Evolutionary conservation across 1,140 invertebrate genomes (phyloP).

Genomic region (Gerris buenoi): DNA sequence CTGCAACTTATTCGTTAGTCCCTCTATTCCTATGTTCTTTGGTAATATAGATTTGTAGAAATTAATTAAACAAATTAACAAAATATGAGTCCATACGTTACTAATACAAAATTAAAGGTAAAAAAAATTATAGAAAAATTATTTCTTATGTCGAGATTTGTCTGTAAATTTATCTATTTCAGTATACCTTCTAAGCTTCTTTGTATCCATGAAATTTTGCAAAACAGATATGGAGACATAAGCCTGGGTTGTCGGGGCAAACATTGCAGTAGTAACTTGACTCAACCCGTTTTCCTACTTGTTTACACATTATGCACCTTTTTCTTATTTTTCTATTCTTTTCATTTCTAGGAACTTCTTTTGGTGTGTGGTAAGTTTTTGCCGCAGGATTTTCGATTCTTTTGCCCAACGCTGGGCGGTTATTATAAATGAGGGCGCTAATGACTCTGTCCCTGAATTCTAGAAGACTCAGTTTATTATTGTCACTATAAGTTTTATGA

Average conservation of each 20-base stretch:
- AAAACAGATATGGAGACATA: not conserved
- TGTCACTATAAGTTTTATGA: not conserved
- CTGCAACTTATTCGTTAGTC: too few species aligned
- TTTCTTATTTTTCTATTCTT: not conserved
- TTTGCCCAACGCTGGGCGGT: not conserved
- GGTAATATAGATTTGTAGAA: too few species aligned
- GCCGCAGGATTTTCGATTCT: not conserved
- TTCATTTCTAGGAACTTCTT: not conserved
- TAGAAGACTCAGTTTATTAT: not conserved
- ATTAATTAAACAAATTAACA: too few species aligned
- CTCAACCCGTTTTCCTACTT: not conserved
- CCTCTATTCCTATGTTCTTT: too few species aligned
- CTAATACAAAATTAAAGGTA: too few species aligned
- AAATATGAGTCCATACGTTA: too few species aligned
- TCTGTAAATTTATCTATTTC: too few species aligned
- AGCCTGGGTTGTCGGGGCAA: not conserved
- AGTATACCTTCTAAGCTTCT: too few species aligned
- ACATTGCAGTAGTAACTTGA: not conserved
- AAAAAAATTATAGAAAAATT: too few species aligned
- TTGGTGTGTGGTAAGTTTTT: not conserved
- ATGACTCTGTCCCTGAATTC: slow-evolving; percentile 5
- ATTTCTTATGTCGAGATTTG: too few species aligned
- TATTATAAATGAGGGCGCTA: not conserved
- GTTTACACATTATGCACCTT: not conserved
- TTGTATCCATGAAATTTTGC: not conserved